phyloP scores from a whole-genome alignment of 2,888 invertebrate genomes.

The Melanostoma mellinum region DNA sequence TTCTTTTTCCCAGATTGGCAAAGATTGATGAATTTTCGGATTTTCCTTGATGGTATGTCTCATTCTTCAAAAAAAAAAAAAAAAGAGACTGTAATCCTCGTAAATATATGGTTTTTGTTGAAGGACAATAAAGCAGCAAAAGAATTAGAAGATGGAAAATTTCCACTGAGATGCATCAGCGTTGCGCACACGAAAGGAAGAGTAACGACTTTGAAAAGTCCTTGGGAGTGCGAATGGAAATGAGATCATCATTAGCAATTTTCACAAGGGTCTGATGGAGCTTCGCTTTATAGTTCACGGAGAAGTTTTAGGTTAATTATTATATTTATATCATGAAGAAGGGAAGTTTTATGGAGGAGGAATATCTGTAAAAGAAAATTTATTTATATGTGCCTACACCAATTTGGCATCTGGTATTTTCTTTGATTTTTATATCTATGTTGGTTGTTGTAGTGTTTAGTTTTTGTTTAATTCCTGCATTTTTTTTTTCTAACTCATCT shows the following conservation, averaged over 20 bases:
- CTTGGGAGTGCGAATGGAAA: neutral
- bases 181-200: conserved; percentile 8
- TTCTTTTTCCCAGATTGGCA: conserved; percentile 57
- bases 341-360: too few species aligned
- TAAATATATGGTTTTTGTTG: conserved; percentile 69
- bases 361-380: too few species aligned
- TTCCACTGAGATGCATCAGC: conserved; percentile 35
- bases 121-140: conserved; percentile 42
- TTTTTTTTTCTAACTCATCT: too few species aligned
- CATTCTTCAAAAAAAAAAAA: conserved; percentile 62
- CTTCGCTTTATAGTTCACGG: too few species aligned
- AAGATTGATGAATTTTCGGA: conserved; percentile 72
- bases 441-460: too few species aligned
- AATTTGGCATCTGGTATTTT: too few species aligned
- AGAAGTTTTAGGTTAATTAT: too few species aligned
- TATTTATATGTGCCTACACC: too few species aligned
- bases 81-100: conserved; percentile 67
- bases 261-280: neutral
- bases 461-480: too few species aligned
- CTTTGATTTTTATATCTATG: too few species aligned
- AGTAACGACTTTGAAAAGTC: conserved; percentile 46
- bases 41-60: conserved; percentile 65
- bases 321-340: too few species aligned
- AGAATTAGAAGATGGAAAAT: conserved; percentile 10
- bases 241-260: conserved; percentile 61